Evolutionary conservation across 2,888 invertebrate species (phyloP), one percentile per base, ranked within the genome.

Genomic region (Ashinkailepas kermadecensis): DNA sequence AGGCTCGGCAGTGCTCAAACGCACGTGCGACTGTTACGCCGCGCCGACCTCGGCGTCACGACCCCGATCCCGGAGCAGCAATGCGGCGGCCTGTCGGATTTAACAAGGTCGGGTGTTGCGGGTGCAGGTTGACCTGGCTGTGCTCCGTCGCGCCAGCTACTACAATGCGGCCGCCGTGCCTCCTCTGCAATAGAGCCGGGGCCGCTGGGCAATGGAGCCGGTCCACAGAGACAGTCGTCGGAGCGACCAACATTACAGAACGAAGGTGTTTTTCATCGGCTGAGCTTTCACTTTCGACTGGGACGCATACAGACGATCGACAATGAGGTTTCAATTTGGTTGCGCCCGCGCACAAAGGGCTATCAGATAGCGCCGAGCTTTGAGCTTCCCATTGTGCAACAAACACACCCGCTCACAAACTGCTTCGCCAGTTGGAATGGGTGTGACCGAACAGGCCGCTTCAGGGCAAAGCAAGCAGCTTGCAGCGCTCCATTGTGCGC

Each of bases 271-370:
- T 74, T 74, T 74, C 74, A 54, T 74, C 54, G 6, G 39, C 23
- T 11, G 7, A 23, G 23, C 74, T 74, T 74, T 74, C 74, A 74
- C 74, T 74, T 18, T 39, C 18, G 21, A 10, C 74, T 6, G 13
- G 18, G 0, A 54, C 54, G 74, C 74, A 74, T 74, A 74, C 74
- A 74, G 54, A 74, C 25, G 74, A 25, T 12, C 74, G 15, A 74
- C 74, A 74, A 74, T 74, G 74, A 74, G 74, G 74, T 74, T 54
- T 74, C 74, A 74, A 54, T 74, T 74, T 74, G 74, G 13, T 74
- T 15, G 54, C 74, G 39, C 54, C 54, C 54, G 18, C 21, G 54
- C 11, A 74, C 74, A 74, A 74, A 74, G 74, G 18, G 18, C 74
- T 25, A 74, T 74, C 54, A 13, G 12, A 74, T 3, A 7, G 15